Base-by-base conservation (phyloP, 2,797 vertebrate species). In the Pelobates cultripes region DNA sequence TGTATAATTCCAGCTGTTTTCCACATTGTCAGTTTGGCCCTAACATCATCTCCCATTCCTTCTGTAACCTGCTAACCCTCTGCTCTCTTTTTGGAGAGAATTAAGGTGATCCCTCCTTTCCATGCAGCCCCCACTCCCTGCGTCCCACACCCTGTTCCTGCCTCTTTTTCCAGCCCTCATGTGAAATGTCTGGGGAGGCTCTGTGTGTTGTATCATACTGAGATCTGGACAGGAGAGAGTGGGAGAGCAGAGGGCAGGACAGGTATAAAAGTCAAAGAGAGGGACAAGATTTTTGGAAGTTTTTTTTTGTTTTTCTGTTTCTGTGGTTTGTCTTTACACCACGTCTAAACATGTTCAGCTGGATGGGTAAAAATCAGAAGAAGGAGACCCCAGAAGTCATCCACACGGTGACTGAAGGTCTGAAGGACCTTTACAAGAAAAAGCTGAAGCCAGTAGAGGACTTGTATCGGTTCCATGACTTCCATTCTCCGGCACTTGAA, bases 391-490 rank as follows among this genome's bases (percentile, higher is more conserved):
- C 96, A 0, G 97, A 97, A 91, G 96, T 96, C 87, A 95, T 97
- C 86, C 95, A 92, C 81, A 98, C 96, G 0, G 96, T 98, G 80
- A 98, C 96, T 0, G 95, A 97, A n/a, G 94, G 96, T 1, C 94
- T 98, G 51, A 96, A 96, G 89, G 94, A 94, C n/a, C 89, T 98
- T 77, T 98, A 98, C 87, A 91, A 92, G 2, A 91, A 90, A 73
- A 98, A 97, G 86, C 93, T 98, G 57, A 90, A 97, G 64, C 97
- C 97, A 0, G 89, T 98, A 85, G 97, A 98, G 87, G 93, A 97
- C 76, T 94, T 92, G n/a, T 98, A 97, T 10, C 90, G 94, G 3
- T 98, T 98, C 64, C 95, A 97, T 0, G 93, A 96, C 84, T 98
- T 98, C 90, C 97, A 98, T 87, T 97, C 97, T 0, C 91, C 92